Evolutionary conservation across 2,888 invertebrate genomes (phyloP), one percentile per base, ranked within the genome.

Genomic region (Listrodromus nycthemerus): DNA sequence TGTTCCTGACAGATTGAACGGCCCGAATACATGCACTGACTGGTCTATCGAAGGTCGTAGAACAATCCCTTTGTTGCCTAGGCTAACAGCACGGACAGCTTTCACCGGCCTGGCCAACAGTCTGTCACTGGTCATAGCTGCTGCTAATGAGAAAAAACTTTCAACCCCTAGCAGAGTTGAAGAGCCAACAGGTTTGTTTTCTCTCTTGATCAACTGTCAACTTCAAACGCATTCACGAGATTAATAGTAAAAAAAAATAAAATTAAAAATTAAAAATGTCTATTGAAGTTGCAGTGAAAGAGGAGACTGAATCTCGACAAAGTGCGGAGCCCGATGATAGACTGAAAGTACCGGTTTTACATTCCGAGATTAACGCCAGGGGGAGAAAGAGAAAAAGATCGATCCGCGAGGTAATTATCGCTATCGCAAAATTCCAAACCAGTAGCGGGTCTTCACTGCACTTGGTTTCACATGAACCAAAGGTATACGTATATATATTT

Each of bases 1-100:
- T 90, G 78, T 91, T 67, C 30, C 96, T 96, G 91, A 3, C 84
- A 95, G 95, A 85, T 92, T 95, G 86, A 93, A 93, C 86, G 95
- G 95, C 1, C 94, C 95, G 33, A 94, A 94, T 84, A 94, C 94
- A 80, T 93, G 93, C 10, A 94, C 95, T 88, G 97, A 97, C 94
- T 98, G 98, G 98, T 95, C 97, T 86, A 95, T 97, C 88, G 98
- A 98, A 94, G 98, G 98, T 16, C 95, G 98, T 50, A 95, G 98
- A 89, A 94, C 96, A 83, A 96, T 98, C 89, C 98, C 98, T 1
- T 94, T 98, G 66, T 94, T 98, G 94, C 97, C 98, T 6, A 95
- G 98, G 82, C 95, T 97, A n/a, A 95, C 97, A 74, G 97, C 98
- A 7, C 97, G 97, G 91, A 98, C 98, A 6, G 96, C 96, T 52